Evolutionary conservation across 1,140 invertebrate genomes (phyloP).

Genomic region (Cardiocondyla obscurior): DNA sequence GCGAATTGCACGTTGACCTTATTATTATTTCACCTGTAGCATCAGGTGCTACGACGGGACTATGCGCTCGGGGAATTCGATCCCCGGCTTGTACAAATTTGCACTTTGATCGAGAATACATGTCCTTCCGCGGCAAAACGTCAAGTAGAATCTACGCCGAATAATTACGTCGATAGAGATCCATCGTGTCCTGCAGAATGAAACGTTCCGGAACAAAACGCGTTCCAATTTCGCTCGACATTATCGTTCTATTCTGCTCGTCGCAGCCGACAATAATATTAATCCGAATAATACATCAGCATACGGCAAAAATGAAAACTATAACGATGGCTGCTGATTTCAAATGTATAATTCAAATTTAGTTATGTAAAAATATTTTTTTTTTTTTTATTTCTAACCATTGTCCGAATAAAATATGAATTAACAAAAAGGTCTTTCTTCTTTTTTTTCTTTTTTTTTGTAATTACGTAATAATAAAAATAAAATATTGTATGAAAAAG

Average conservation of each 20-base stretch:
- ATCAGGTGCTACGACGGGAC: constrained; percentile 35
- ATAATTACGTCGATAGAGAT: constrained; percentile 47
- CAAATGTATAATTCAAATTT: background rate
- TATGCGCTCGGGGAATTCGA: background rate
- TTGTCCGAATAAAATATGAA: background rate
- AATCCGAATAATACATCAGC: constrained; percentile 5
- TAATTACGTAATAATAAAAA: too few relatives aligned
- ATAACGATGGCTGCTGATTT: background rate
- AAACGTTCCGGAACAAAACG: constrained; percentile 35
- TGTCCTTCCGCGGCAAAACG: constrained; percentile 23
- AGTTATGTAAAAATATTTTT: background rate
- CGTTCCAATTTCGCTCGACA: constrained; percentile 10
- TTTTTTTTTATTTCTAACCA: background rate
- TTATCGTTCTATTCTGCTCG: background rate
- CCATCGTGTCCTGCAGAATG: constrained; percentile 9
- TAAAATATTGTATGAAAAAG: too few relatives aligned
- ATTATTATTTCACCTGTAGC: constrained; percentile 54
- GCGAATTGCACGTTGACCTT: constrained; percentile 21
- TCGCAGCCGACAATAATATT: background rate
- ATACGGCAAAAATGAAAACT: background rate
- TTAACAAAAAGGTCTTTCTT: background rate
- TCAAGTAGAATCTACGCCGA: constrained; percentile 16
- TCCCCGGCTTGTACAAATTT: constrained; percentile 45
- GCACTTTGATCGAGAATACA: constrained; percentile 52
- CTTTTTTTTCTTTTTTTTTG: too few relatives aligned